A percentile compares a stretch with the other conserved stretches of the same genome.
These are phyloP conservation scores for Holocentrus rufus DNA, from an alignment of 2,797 vertebrate species.

Conservation along the genomic window DNA sequence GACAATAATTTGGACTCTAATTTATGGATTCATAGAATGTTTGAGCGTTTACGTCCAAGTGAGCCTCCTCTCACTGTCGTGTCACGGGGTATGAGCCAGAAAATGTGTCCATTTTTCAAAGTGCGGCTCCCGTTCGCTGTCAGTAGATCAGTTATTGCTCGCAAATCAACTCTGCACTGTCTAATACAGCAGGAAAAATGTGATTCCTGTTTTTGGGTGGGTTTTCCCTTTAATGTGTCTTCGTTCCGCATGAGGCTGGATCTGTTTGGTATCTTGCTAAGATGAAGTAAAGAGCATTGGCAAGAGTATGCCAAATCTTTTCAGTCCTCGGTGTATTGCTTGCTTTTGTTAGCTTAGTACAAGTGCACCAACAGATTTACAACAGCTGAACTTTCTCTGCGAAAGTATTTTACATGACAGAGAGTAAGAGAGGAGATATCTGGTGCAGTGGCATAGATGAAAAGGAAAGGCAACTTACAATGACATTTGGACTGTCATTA, in stretches of 20 bases:
- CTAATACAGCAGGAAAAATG: constrained; percentile 46
- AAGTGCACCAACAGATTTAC: constrained; percentile 36
- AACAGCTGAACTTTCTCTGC: constrained; percentile 22
- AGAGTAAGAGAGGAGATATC: constrained; percentile 21
- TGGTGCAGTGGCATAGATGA: constrained; percentile 27
- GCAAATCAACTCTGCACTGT: constrained; percentile 24
- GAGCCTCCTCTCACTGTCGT: not conserved
- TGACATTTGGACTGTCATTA: constrained; percentile 38
- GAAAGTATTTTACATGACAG: constrained; percentile 39
- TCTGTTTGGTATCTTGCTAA: constrained; percentile 46
- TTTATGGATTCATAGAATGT: not conserved
- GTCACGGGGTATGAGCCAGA: not conserved
- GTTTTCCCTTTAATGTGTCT: constrained; percentile 28
- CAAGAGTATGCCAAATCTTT: constrained; percentile 28
- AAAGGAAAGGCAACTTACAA: constrained; percentile 30
- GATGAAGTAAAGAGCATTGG: constrained; percentile 34
- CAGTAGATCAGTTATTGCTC: constrained; percentile 25
- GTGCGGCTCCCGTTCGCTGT: constrained; percentile 18
- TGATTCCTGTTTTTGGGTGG: constrained; percentile 13
- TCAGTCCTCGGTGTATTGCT: constrained; percentile 20
- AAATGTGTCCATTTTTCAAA: constrained; percentile 14
- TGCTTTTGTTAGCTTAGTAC: constrained; percentile 25
- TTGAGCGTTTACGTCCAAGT: not conserved
- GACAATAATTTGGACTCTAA: not conserved
- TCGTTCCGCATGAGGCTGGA: constrained; percentile 27